Evolutionary conservation across 2,113 vertebrate species (phyloP).

Genomic region (Myiagra hebetior): DNA sequence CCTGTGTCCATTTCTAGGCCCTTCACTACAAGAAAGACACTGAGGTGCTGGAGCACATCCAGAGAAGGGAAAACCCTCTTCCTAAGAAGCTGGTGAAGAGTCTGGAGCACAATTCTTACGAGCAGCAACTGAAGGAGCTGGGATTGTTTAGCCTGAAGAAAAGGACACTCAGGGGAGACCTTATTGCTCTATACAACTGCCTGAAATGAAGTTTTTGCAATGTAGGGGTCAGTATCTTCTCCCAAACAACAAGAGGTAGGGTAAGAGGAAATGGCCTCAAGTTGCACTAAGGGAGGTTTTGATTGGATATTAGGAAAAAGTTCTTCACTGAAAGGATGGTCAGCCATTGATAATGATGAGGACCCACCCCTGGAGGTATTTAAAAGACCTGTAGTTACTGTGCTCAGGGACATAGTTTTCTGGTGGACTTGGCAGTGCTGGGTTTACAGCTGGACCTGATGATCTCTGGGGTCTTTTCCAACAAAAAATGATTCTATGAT

Average conservation of each 20-base stretch:
- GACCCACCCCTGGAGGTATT: not conserved
- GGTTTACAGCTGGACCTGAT: rapidly evolving
- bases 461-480: not conserved
- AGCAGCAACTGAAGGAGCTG: not conserved
- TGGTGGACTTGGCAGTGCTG: not conserved
- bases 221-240: rapidly evolving
- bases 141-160: rapidly evolving
- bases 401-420: rapidly evolving
- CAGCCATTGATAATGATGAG: not conserved
- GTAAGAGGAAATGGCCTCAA: not conserved
- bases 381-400: rapidly evolving
- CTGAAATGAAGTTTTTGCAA: not conserved
- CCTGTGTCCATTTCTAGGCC: not conserved
- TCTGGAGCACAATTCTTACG: rapidly evolving
- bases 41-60: rapidly evolving
- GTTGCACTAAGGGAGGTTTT: not conserved
- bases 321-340: not conserved
- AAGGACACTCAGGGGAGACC: not conserved
- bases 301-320: not conserved
- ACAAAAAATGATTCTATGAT: not conserved
- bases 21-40: not conserved
- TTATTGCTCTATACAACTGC: rapidly evolving
- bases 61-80: not conserved
- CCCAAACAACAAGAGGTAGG: not conserved
- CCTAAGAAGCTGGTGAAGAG: not conserved